Evolutionary conservation across 2,113 vertebrate species (phyloP).

Genomic region (Pelmatolapia mariae): DNA sequence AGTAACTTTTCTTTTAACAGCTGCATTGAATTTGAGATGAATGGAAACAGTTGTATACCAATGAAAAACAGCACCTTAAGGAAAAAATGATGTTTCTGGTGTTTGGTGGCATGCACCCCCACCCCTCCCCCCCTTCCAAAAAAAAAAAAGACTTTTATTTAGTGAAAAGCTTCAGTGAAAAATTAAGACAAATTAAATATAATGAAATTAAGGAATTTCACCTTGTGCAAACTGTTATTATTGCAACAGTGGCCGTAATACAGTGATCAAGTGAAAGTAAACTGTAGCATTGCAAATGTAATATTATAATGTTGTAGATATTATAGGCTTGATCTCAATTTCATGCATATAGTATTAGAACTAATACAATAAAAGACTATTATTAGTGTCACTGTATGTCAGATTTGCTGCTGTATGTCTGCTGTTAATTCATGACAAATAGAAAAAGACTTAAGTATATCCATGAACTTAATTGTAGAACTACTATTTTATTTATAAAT

Average conservation of each 20-base stretch:
- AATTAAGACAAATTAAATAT: neutral
- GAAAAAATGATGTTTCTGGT: constrained; percentile 34
- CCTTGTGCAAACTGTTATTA: neutral
- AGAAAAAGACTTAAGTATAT: too few relatives aligned
- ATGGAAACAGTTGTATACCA: constrained; percentile 52
- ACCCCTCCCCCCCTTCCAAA: neutral
- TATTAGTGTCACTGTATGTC: too few relatives aligned
- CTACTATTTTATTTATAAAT: too few relatives aligned
- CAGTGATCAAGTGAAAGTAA: neutral
- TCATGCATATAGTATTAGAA: too few relatives aligned
- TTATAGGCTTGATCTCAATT: too few relatives aligned
- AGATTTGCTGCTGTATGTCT: too few relatives aligned
- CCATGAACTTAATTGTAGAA: too few relatives aligned
- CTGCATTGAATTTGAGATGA: constrained; percentile 63
- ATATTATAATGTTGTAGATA: neutral
- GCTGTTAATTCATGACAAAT: too few relatives aligned
- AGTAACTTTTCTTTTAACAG: constrained; percentile 58
- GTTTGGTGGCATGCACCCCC: neutral
- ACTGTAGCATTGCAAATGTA: neutral
- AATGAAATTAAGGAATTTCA: neutral
- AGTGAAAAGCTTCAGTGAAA: neutral
- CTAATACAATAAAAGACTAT: too few relatives aligned
- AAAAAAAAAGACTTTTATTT: neutral
- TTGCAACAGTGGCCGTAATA: neutral
- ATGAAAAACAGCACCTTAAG: constrained; percentile 40